Evolutionary conservation across 2,113 vertebrate species (phyloP).

Genomic region (Chaetorhynchus papuensis): DNA sequence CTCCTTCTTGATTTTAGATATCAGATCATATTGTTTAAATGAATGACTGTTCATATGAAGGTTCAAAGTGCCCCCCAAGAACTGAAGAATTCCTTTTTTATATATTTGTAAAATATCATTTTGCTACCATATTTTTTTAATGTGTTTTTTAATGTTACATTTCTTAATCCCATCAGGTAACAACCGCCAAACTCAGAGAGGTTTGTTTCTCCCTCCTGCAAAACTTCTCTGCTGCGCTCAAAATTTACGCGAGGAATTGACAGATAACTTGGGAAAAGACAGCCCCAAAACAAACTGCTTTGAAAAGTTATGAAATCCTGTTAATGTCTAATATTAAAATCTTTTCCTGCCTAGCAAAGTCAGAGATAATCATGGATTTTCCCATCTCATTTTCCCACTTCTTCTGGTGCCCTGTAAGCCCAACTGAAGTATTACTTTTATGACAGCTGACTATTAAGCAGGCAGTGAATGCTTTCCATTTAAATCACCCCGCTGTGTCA

Average conservation of each 20-base stretch:
- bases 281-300: neutral
- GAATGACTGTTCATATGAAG: neutral
- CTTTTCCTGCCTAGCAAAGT: neutral
- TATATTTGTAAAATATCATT: neutral
- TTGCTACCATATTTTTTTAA: neutral
- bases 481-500: neutral
- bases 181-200: neutral
- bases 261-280: neutral
- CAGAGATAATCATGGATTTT: neutral
- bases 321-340: neutral
- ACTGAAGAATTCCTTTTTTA: neutral
- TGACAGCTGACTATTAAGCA: constrained; percentile 10
- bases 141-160: neutral
- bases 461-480: neutral
- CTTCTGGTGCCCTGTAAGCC: neutral
- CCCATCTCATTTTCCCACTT: neutral
- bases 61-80: neutral
- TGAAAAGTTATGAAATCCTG: neutral
- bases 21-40: constrained; percentile 6
- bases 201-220: neutral
- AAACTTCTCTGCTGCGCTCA: neutral
- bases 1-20: constrained; percentile 30
- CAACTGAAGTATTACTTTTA: constrained; percentile 14
- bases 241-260: neutral
- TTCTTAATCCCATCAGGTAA: neutral